Conservation (phyloP, 2,888 invertebrate species). For the Steinernema carpocapsae region DNA sequence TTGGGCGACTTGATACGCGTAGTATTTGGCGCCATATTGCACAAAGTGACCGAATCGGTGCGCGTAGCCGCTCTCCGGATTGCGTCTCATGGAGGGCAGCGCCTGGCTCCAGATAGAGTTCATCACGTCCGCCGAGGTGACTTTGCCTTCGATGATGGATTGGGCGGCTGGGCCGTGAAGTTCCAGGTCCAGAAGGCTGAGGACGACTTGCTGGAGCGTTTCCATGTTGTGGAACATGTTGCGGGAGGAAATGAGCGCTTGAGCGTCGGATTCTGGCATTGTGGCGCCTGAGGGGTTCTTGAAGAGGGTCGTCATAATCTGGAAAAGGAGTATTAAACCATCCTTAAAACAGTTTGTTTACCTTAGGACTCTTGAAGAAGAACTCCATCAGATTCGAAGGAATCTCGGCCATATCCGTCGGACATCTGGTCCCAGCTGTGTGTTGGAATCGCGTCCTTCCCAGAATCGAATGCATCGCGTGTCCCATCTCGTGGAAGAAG, state of each 20-base stretch:
- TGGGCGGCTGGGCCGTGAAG: conserved; percentile 58
- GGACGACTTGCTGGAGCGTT: conserved; percentile 55
- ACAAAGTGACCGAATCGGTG: conserved; percentile 88
- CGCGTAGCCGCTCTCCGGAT: conserved; percentile 56
- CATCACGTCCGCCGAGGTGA: conserved; percentile 57
- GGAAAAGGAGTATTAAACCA: neutral
- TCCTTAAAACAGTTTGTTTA: conserved; percentile 39
- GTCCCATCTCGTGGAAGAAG: conserved; percentile 97
- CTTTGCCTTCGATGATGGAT: conserved; percentile 47
- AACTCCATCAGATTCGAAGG: conserved; percentile 99
- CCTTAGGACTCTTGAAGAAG: conserved; percentile 80
- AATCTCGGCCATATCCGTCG: conserved; percentile 96
- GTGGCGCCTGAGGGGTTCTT: conserved; percentile 67
- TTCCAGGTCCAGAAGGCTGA: conserved; percentile 64
- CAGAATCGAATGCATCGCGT: conserved; percentile 97
- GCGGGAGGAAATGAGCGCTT: conserved; percentile 83
- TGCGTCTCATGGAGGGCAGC: conserved; percentile 56
- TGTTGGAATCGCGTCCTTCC: conserved; percentile 94
- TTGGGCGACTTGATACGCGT: conserved; percentile 91
- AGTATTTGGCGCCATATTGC: conserved; percentile 98
- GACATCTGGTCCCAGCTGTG: conserved; percentile 93
- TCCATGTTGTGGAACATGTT: conserved; percentile 76
- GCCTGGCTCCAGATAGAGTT: conserved; percentile 50
- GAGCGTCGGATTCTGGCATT: conserved; percentile 81
- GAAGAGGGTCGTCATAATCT: conserved; percentile 41